Percentiles rank a stretch among this genome's conserved stretches.
phyloP scores from a whole-genome alignment of 2,888 invertebrate genomes.

The Phortica okadai region DNA sequence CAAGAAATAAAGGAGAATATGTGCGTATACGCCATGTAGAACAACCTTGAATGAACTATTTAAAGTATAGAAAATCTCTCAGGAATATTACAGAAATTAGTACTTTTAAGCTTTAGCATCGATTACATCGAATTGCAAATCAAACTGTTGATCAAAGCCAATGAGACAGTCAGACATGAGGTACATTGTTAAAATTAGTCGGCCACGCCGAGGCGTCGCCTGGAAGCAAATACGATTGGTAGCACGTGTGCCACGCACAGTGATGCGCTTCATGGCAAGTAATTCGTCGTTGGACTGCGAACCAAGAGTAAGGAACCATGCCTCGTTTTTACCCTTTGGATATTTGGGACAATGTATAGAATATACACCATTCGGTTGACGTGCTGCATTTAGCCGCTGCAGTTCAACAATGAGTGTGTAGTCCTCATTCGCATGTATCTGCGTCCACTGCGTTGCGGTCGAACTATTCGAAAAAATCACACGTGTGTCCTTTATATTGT shows the following conservation, averaged over 20 bases:
- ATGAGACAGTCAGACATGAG: constrained; percentile 95
- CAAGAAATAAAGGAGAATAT: too few relatives aligned
- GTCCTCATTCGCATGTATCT: constrained; percentile 83
- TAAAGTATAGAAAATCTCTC: too few relatives aligned
- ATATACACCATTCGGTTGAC: constrained; percentile 72
- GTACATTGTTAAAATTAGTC: constrained; percentile 87
- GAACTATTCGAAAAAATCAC: constrained; percentile 72
- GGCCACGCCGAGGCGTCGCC: constrained; percentile 83
- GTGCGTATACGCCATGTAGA: too few relatives aligned
- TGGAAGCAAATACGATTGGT: constrained; percentile 80
- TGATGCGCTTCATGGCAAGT: constrained; percentile 87
- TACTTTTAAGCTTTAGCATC: constrained; percentile 54
- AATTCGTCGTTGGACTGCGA: constrained; percentile 84
- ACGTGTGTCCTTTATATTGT: constrained; percentile 59
- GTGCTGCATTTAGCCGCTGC: constrained; percentile 78
- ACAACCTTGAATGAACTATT: too few relatives aligned
- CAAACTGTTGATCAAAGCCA: constrained; percentile 94
- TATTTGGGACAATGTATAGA: constrained; percentile 90
- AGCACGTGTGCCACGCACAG: constrained; percentile 78
- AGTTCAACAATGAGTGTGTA: constrained; percentile 82
- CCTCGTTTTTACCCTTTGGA: constrained; percentile 95
- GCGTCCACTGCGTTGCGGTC: constrained; percentile 78
- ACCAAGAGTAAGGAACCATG: constrained; percentile 95
- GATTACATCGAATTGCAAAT: constrained; percentile 78
- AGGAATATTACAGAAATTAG: neutral